Evolutionary conservation across 2,888 invertebrate genomes (phyloP), one percentile per base, ranked within the genome.

Genomic region (Dendrolimus houi): DNA sequence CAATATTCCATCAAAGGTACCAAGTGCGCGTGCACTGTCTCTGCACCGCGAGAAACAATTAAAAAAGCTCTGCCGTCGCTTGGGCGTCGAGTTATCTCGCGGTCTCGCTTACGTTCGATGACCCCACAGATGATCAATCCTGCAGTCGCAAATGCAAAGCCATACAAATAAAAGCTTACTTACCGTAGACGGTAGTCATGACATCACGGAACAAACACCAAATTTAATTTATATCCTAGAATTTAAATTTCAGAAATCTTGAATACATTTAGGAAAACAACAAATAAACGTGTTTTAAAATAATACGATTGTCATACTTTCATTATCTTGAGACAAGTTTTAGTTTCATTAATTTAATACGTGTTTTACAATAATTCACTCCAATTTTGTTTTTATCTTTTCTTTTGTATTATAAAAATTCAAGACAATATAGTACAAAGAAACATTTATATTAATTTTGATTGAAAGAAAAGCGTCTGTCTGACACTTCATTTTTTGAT

Each of bases 1-100:
- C 88, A 85, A 62, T 72, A 70, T 76, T 85, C 88, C 88, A 88
- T 81, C 64, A 69, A 70, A 64, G 68, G 71, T 69, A 66, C 67
- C 56, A 60, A 64, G 59, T 58, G 68, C 62, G 63, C 73, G 69
- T 71, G 67, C 64, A 69, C 57, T 64, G 68, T 62, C 68, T 69
- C 63, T 64, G 62, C 57, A 70, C 66, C 70, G 65, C 66, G 66
- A 69, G 61, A 64, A 70, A 71, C 75, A 79, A 83, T 83, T 82
- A 79, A 74, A 75, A 72, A 65, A 74, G 81, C 80, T 81, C 79
- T 74, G 61, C 65, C 63, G 68, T 70, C 71, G 68, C 72, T 72
- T 66, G 64, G 61, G 63, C 68, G 64, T 42, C 29, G 8, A 17
- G 53, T 10, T 14, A 14, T 53, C 17, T 13, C 12, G 8, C 13